These are phyloP conservation scores for Apostichopus parvimensis DNA, from an alignment of 35 echinoderm and acorn worm genomes.

Conservation along the genomic window DNA sequence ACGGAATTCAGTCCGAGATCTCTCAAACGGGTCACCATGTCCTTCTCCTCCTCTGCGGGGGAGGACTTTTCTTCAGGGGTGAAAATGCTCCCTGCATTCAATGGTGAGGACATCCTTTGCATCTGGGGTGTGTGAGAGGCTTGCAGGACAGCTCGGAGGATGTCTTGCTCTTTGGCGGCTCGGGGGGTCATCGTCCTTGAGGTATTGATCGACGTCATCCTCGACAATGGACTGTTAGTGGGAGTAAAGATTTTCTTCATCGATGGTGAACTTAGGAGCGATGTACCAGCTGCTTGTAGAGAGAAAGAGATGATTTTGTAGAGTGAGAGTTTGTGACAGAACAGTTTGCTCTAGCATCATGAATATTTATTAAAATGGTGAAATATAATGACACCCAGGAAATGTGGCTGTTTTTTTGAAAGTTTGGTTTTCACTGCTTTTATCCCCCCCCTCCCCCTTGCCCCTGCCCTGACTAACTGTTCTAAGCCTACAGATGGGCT, in stretches of 20 bases:
- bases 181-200: not conserved
- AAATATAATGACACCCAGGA: too few species aligned
- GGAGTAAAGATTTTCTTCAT: not conserved
- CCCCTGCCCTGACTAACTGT: too few species aligned
- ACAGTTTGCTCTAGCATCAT: too few species aligned
- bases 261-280: not conserved
- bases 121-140: slow-evolving; percentile 22
- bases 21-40: not conserved
- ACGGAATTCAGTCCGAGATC: slow-evolving; percentile 19
- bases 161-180: not conserved
- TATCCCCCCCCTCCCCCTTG: too few species aligned
- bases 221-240: not conserved
- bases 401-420: too few species aligned
- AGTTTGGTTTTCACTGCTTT: too few species aligned
- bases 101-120: not conserved
- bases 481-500: too few species aligned
- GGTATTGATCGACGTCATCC: not conserved
- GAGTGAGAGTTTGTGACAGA: too few species aligned
- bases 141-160: not conserved
- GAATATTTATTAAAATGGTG: too few species aligned
- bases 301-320: not conserved
- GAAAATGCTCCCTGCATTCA: slow-evolving; percentile 12
- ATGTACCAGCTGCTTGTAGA: slow-evolving; percentile 12
- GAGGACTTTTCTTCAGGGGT: not conserved
- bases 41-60: not conserved